Base-by-base conservation (phyloP, 2,113 vertebrate genomes). In the Cyanocitta stelleri region DNA sequence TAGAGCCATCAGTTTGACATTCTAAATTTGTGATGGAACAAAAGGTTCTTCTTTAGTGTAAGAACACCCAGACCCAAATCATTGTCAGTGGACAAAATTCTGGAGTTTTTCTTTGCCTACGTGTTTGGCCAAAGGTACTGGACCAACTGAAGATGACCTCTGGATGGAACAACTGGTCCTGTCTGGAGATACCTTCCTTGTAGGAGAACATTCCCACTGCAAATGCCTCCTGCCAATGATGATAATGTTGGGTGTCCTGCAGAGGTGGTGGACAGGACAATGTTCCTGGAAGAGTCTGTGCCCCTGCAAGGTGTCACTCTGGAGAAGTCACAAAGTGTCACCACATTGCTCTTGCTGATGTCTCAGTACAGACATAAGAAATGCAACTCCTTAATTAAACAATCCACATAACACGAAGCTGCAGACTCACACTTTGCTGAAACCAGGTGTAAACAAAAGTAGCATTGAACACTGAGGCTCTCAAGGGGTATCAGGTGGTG, bases 181-280 rank as follows among this genome's bases (percentile, higher is more conserved):
- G 30, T 6, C 22, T 49, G 51, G 55, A 81, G 41, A 21, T 11
- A 13, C 1, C 27, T 16, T 62, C 3, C 46, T 13, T 54, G n/a
- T 1, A 73, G 75, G 32, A 88, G 32, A 67, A 71, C 35, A 37
- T 39, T 76, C 15, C 32, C 39, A 43, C 17, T 49, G 46, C 33
- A 72, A 37, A 85, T 10, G 32, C 35, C 24, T 56, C 72, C 55
- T 68, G 54, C 29, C 55, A 43, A 2, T 1, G 3, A 20, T 9
- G 58, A 24, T 0, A 27, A 44, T 0, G 0, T 1, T 35, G 55
- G 51, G 37, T 16, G 16, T 26, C 23, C 43, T n/a, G 56, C n/a
- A 48, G 37, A 71, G 16, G 5, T 20, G 27, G 13, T 33, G 41
- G 33, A n/a, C 48, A 87, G 73, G 43, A 62, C 61, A 58, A 37